Conservation (phyloP, 2,888 invertebrate genomes). For the Sipha maydis region DNA sequence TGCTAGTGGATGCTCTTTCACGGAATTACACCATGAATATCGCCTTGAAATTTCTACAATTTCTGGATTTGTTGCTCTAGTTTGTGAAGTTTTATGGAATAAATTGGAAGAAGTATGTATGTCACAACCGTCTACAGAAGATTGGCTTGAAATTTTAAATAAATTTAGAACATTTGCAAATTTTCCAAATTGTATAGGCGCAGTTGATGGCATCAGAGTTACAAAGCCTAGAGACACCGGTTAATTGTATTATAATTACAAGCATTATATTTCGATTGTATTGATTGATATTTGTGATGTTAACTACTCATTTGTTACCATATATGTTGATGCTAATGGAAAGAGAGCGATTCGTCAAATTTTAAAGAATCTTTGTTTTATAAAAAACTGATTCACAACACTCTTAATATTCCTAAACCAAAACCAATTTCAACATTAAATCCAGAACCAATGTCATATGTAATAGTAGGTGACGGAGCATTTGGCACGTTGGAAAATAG, state of each 20-base stretch:
- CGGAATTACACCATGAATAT: constrained; percentile 30
- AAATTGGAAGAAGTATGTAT: constrained; percentile 24
- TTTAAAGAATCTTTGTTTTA: constrained; percentile 58
- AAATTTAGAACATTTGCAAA: constrained; percentile 62
- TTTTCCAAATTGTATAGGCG: constrained; percentile 52
- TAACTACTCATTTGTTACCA: constrained; percentile 57
- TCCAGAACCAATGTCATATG: constrained; percentile 63
- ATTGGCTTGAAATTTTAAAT: constrained; percentile 49
- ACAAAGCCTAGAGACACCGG: constrained; percentile 58
- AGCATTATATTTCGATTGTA: constrained; percentile 60
- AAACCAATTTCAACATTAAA: constrained; percentile 18
- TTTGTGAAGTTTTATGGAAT: constrained; percentile 38
- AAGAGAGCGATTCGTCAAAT: constrained; percentile 57
- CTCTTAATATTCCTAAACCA: constrained; percentile 27
- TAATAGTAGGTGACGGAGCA: constrained; percentile 63
- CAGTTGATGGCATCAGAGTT: constrained; percentile 56
- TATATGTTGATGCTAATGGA: constrained; percentile 60
- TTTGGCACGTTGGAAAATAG: constrained; percentile 58
- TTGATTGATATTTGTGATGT: constrained; percentile 60
- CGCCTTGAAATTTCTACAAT: constrained; percentile 15
- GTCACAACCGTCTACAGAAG: constrained; percentile 31
- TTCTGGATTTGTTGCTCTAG: constrained; percentile 37
- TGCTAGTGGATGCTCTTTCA: constrained; percentile 11
- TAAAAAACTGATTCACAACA: constrained; percentile 8
- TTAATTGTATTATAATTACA: constrained; percentile 60